Evolutionary conservation across 2,797 vertebrate species (phyloP).

Genomic region (Scarus forsteni): DNA sequence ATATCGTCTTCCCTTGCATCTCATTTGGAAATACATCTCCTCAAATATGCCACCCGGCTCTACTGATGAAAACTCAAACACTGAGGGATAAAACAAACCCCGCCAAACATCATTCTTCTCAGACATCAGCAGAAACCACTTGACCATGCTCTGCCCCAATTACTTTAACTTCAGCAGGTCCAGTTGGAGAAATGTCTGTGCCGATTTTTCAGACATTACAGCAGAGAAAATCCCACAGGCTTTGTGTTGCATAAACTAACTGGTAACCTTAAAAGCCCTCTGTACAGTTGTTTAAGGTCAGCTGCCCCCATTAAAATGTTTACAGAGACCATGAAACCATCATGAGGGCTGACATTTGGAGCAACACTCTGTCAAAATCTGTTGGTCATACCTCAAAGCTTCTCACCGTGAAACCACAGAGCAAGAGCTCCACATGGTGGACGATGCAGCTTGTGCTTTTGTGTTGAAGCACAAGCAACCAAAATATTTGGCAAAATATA

Average conservation of each 20-base stretch:
- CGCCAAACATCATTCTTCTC: neutral
- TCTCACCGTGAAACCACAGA: neutral
- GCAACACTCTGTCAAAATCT: constrained; percentile 28
- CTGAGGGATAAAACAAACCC: neutral
- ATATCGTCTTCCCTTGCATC: too few species aligned
- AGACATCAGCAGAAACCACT: neutral
- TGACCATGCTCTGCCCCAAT: constrained; percentile 14
- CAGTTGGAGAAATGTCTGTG: constrained; percentile 20
- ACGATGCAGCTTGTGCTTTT: neutral
- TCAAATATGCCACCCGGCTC: too few species aligned
- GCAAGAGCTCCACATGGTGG: constrained; percentile 70
- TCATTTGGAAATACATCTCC: too few species aligned
- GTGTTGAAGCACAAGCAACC: neutral
- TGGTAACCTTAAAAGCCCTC: constrained; percentile 24
- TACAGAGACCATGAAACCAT: constrained; percentile 30
- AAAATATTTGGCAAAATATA: neutral
- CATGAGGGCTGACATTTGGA: constrained; percentile 21
- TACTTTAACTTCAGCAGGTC: neutral
- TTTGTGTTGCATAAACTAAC: constrained; percentile 1
- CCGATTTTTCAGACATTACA: constrained; percentile 20
- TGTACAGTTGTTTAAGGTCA: constrained; percentile 43
- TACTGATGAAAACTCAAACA: neutral
- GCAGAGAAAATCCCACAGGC: constrained; percentile 24
- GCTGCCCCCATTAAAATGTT: constrained; percentile 29
- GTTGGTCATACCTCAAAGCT: constrained; percentile 3